Base-by-base conservation (phyloP, 2,888 invertebrate species). In the Drosophila heteroneura region DNA sequence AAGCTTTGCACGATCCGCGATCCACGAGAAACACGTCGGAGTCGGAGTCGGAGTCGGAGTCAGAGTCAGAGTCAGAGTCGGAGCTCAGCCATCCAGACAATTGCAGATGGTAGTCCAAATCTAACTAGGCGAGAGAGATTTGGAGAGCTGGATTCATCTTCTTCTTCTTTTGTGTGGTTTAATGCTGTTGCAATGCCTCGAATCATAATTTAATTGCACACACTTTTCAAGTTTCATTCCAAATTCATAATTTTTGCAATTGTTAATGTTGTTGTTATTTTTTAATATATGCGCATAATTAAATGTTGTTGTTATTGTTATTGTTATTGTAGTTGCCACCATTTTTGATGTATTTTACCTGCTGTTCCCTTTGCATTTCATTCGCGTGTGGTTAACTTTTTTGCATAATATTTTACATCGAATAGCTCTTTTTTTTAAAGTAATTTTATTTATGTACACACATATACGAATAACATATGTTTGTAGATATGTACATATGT, bases 201-300 rank as follows among this genome's bases (percentile, higher is more conserved):
- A 64, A 72, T 68, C 62, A 79, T 84, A 80, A 79, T 81, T 83
- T 74, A 82, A 80, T 85, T 80, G 68, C 70, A 74, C 70, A 76
- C 77, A 81, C 81, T 87, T 79, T 79, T 83, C 76, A 66, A 85
- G 82, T 70, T 89, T 87, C 89, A 75, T 71, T 77, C 70, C 73
- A 85, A 84, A 87, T 82, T 58, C 77, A 81, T 67, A 61, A 74
- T 78, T 83, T 81, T 79, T 39, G 57, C 71, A 62, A 59, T 62
- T 51, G 44, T 56, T 61, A 12, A 28, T 35, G 16, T 19, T 37
- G 19, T 54, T 54, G 14, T 54, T 62, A 6, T 53, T 74, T 74
- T 74, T 52, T 68, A 59, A 81, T 76, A 70, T 79, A 85, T 84
- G 84, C 66, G 53, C 85, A 84, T 84, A 87, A 82, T 85, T 85